Conservation (phyloP, 2,888 invertebrate genomes). For the Dendrolimus pini region DNA sequence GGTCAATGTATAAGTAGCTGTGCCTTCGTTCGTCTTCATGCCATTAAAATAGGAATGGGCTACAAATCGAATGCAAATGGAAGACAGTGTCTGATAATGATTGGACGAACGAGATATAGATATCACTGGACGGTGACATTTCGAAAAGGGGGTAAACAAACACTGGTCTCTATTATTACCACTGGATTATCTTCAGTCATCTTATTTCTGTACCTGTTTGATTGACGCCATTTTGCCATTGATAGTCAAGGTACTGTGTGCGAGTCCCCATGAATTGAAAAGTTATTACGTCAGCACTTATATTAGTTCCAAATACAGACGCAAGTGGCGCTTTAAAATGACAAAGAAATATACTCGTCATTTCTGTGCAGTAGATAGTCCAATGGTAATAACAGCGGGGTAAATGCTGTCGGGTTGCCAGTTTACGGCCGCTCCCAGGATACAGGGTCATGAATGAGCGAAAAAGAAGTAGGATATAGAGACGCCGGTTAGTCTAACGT, state of each 20-base stretch:
- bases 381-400: too few species aligned
- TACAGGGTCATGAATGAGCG: conserved; percentile 59
- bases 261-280: too few species aligned
- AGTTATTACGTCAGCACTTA: too few species aligned
- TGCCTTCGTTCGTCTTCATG: conserved; percentile 72
- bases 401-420: conserved; percentile 26
- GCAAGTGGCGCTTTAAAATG: too few species aligned
- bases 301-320: too few species aligned
- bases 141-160: conserved; percentile 30
- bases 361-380: too few species aligned
- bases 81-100: conserved; percentile 18
- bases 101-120: conserved; percentile 22
- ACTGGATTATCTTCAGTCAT: too few species aligned
- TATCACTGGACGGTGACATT: conserved; percentile 27
- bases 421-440: conserved; percentile 35
- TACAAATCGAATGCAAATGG: conserved; percentile 13
- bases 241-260: too few species aligned
- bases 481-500: conserved; percentile 46
- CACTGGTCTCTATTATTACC: neutral
- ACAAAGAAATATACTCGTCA: too few species aligned
- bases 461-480: conserved; percentile 34
- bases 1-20: conserved; percentile 68
- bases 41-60: conserved; percentile 26
- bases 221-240: too few species aligned
- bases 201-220: too few species aligned